These are phyloP conservation scores for Coelopa frigida DNA, from an alignment of 1,140 invertebrate genomes.

Conservation along the genomic window DNA sequence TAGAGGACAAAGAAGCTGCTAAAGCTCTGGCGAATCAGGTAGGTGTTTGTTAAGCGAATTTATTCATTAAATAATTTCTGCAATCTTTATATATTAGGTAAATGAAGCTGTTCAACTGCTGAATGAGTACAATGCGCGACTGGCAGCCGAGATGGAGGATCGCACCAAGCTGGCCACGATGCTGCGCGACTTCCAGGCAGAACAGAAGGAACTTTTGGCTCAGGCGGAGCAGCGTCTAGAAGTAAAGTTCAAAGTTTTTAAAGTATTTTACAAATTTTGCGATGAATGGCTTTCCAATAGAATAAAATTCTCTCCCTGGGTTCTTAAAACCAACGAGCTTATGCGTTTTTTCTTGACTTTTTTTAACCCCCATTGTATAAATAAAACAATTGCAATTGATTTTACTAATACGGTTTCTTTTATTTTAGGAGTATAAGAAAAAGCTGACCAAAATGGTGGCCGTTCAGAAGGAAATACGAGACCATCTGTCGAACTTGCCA, in stretches of 20 bases:
- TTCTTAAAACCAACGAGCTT: too few relatives aligned
- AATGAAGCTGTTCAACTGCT: conserved; percentile 80
- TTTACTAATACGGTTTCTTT: conserved; percentile 15
- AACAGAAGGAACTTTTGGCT: conserved; percentile 74
- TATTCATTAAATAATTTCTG: not conserved
- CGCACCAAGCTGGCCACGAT: conserved; percentile 75
- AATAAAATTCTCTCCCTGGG: too few relatives aligned
- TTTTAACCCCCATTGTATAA: too few relatives aligned
- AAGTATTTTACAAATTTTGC: too few relatives aligned
- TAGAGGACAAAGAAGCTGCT: conserved; percentile 56
- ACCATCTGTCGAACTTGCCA: conserved; percentile 86
- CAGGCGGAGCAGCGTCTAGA: conserved; percentile 80
- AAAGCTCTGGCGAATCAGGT: conserved; percentile 34
- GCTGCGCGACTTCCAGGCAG: conserved; percentile 77
- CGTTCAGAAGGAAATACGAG: conserved; percentile 79
- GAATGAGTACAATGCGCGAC: conserved; percentile 79
- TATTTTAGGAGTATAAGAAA: conserved; percentile 73
- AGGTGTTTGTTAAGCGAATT: not conserved
- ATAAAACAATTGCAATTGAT: conserved; percentile 6
- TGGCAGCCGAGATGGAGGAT: conserved; percentile 82
- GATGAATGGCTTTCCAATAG: too few relatives aligned
- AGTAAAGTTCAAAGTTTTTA: conserved; percentile 47
- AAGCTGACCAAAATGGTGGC: conserved; percentile 78
- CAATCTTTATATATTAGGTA: conserved; percentile 50
- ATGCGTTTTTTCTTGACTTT: too few relatives aligned